These are phyloP conservation scores for Anguilla rostrata DNA, from an alignment of 2,113 vertebrate species.

Conservation along the genomic window DNA sequence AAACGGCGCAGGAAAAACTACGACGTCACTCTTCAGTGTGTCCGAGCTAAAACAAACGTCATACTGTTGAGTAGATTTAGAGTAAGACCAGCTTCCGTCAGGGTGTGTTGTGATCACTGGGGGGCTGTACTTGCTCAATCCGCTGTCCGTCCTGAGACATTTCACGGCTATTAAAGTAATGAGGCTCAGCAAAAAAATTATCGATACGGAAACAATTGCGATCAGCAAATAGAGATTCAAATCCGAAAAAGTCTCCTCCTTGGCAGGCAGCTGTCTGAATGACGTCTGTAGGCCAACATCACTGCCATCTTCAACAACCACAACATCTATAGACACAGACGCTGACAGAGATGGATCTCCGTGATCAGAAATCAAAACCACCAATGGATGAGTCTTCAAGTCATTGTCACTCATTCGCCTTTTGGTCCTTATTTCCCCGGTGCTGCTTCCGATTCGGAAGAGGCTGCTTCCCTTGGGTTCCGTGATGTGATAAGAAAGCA, in stretches of 20 bases:
- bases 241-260: slow-evolving; percentile 52
- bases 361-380: slow-evolving; percentile 54
- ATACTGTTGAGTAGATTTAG: slow-evolving; percentile 59
- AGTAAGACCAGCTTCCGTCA: slow-evolving; percentile 59
- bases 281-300: slow-evolving; percentile 41
- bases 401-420: slow-evolving; percentile 59
- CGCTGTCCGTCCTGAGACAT: slow-evolving; percentile 43
- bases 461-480: slow-evolving; percentile 67
- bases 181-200: slow-evolving; percentile 55
- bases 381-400: slow-evolving; percentile 53
- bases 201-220: slow-evolving; percentile 49
- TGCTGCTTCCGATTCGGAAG: slow-evolving; percentile 70
- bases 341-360: slow-evolving; percentile 58
- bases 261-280: slow-evolving; percentile 44
- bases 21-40: slow-evolving; percentile 59
- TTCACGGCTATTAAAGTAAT: slow-evolving; percentile 50
- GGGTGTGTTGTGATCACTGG: slow-evolving; percentile 49
- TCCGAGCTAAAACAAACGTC: slow-evolving; percentile 61
- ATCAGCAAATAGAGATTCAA: slow-evolving; percentile 56
- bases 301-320: slow-evolving; percentile 44
- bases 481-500: slow-evolving; percentile 68
- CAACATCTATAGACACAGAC: slow-evolving; percentile 54
- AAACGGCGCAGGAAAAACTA: slow-evolving; percentile 53
- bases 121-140: slow-evolving; percentile 40
- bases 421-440: slow-evolving; percentile 68